Evolutionary conservation across 2,797 vertebrate genomes (phyloP), one percentile per base, ranked within the genome.

Genomic region (Molossus alvarezi): DNA sequence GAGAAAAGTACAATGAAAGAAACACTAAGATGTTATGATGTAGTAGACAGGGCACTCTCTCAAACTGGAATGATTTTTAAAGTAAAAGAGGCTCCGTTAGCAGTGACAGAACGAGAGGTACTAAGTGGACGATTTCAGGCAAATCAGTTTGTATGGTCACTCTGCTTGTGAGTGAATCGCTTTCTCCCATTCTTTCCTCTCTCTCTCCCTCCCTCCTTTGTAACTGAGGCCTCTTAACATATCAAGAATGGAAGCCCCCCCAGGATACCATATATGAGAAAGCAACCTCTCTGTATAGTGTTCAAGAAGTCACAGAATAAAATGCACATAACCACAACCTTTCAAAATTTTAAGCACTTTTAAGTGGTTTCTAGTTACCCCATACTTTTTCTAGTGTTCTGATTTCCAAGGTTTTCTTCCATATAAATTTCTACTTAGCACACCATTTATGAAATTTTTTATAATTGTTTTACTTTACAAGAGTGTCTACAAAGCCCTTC

Each of bases 371-470:
- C n/a, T 91, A 85, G 20, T 14, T 12, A 15, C 62, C 64, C 3
- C 41, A 92, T 57, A 45, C 29, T 94, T 97, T 96, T 95, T 83
- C 14, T 51, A 86, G 80, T 90, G 53, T 41, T 87, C 45, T 81
- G 18, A 80, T 37, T 93, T 83, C 29, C 25, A 95, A 80, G 13
- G 6, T 41, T 96, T 88, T 21, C 6, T 84, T 7, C 23, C 9
- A 76, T 14, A 48, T 33, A 48, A 60, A 87, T 93, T 89, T 90
- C 14, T 41, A 62, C 76, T 90, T 87, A 76, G 69, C 33, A 58
- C 5, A 17, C 45, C 3, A 85, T 77, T 88, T 91, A 37, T 37
- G 33, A 5, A 76, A 86, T 67, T 69, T 93, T 92, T 90, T 65
- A 14, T 57, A 79, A 67, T 53, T 87, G 65, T 48, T 86, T 93